Evolutionary conservation across 2,113 vertebrate genomes (phyloP).

Genomic region (Cryptotis parvus): DNA sequence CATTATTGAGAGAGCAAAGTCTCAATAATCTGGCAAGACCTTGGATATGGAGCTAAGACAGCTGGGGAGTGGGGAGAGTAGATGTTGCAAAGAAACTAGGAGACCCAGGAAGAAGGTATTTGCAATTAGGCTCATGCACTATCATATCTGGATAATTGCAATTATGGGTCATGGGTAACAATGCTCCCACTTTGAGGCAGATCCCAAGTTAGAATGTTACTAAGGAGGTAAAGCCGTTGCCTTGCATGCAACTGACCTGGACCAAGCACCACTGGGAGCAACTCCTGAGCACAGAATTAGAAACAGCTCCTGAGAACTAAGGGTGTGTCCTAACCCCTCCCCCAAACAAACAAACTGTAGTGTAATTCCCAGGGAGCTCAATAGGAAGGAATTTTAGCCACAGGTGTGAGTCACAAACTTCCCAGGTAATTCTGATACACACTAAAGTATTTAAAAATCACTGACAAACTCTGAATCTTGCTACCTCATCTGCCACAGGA

Average conservation of each 20-base stretch:
- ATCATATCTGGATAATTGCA: too few relatives aligned
- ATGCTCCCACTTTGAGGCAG: too few relatives aligned
- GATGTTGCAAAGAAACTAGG: too few relatives aligned
- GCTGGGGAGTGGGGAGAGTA: not conserved
- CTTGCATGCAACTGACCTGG: too few relatives aligned
- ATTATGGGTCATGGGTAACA: too few relatives aligned
- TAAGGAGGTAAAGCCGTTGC: too few relatives aligned
- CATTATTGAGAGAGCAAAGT: too few relatives aligned
- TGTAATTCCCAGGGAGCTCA: not conserved
- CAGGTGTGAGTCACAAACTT: not conserved
- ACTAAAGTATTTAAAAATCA: not conserved
- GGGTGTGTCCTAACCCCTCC: too few relatives aligned
- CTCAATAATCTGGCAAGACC: not conserved
- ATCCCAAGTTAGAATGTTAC: too few relatives aligned
- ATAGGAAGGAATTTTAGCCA: not conserved
- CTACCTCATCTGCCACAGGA: slow-evolving; percentile 26
- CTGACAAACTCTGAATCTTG: not conserved
- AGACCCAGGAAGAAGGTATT: not conserved
- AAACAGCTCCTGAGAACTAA: too few relatives aligned
- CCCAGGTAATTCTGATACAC: not conserved
- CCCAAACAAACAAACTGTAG: not conserved
- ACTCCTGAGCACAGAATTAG: too few relatives aligned
- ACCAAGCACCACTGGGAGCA: too few relatives aligned
- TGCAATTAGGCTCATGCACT: not conserved
- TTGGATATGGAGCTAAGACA: not conserved